Percentiles rank a stretch among this genome's conserved stretches.
These are phyloP conservation scores for Nomada goodeniana DNA, from an alignment of 2,888 invertebrate species.

Conservation along the genomic window DNA sequence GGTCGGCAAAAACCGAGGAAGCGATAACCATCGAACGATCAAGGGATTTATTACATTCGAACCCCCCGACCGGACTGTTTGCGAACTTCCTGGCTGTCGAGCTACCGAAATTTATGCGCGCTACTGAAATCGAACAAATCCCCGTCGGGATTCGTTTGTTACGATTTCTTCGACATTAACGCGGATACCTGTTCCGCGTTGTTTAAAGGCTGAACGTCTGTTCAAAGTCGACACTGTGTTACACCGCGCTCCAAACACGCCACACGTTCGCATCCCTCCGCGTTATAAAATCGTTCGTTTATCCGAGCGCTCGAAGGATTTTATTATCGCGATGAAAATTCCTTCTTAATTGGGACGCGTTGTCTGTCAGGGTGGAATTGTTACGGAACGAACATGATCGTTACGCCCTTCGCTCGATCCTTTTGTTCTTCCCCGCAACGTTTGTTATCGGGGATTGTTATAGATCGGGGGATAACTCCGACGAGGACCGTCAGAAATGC, in stretches of 20 bases:
- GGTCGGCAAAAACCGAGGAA: slow-evolving; percentile 21
- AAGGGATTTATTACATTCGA: slow-evolving; percentile 43
- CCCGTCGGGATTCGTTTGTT: slow-evolving; percentile 1
- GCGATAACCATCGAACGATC: slow-evolving; percentile 33
- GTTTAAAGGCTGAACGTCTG: neutral
- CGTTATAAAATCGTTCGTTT: too few relatives aligned
- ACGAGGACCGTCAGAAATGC: neutral
- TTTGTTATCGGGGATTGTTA: slow-evolving; percentile 27
- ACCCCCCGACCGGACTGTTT: neutral
- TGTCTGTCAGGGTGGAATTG: neutral
- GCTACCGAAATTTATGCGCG: slow-evolving; percentile 12
- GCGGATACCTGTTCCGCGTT: neutral
- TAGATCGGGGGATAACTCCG: slow-evolving; percentile 17
- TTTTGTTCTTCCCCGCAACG: slow-evolving; percentile 11
- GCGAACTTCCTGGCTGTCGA: slow-evolving; percentile 10
- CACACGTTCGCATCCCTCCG: neutral
- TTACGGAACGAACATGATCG: neutral
- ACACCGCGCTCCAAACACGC: neutral
- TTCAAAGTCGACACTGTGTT: neutral
- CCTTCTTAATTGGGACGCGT: neutral
- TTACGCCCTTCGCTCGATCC: neutral
- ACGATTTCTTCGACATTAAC: slow-evolving; percentile 14
- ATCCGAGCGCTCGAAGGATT: too few relatives aligned
- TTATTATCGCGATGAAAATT: too few relatives aligned
- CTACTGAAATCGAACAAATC: slow-evolving; percentile 29